phyloP scores from a whole-genome alignment of 1,140 invertebrate genomes.

The Drosophila chauvacae region DNA sequence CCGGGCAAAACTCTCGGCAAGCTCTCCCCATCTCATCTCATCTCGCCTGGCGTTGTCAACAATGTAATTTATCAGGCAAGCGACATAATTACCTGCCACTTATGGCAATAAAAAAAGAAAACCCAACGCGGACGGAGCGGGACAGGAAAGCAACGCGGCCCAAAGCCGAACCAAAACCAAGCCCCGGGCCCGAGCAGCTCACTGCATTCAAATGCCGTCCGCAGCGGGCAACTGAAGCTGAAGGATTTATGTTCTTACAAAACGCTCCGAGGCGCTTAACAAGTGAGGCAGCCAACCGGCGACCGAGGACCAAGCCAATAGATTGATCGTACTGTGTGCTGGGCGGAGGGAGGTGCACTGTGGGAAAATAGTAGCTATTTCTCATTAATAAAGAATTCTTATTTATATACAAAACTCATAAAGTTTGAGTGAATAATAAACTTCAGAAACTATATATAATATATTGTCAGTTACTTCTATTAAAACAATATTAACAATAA shows the following conservation, averaged over 20 bases:
- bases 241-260: slow-evolving; percentile 84
- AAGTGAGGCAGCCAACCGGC: slow-evolving; percentile 63
- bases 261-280: slow-evolving; percentile 79
- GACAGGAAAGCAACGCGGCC: slow-evolving; percentile 19
- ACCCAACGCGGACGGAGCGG: slow-evolving; percentile 32
- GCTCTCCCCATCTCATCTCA: slow-evolving; percentile 35
- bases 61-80: slow-evolving; percentile 84
- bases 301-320: slow-evolving; percentile 43
- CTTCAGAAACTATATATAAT: too few relatives aligned
- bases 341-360: slow-evolving; percentile 30
- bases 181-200: slow-evolving; percentile 26
- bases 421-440: too few relatives aligned
- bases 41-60: slow-evolving; percentile 68
- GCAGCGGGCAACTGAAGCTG: slow-evolving; percentile 59
- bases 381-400: neutral
- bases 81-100: slow-evolving; percentile 84
- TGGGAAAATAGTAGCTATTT: neutral
- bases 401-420: too few relatives aligned
- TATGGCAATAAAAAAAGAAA: slow-evolving; percentile 75
- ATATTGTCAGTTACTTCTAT: too few relatives aligned
- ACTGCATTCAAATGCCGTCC: slow-evolving; percentile 69
- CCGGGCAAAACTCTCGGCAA: slow-evolving; percentile 41
- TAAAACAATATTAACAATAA: too few relatives aligned
- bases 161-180: slow-evolving; percentile 10
- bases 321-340: slow-evolving; percentile 69